Percentiles rank a stretch among this genome's conserved stretches.
phyloP scores from a whole-genome alignment of 2,797 vertebrate genomes.

The Chelidonichthys spinosus region DNA sequence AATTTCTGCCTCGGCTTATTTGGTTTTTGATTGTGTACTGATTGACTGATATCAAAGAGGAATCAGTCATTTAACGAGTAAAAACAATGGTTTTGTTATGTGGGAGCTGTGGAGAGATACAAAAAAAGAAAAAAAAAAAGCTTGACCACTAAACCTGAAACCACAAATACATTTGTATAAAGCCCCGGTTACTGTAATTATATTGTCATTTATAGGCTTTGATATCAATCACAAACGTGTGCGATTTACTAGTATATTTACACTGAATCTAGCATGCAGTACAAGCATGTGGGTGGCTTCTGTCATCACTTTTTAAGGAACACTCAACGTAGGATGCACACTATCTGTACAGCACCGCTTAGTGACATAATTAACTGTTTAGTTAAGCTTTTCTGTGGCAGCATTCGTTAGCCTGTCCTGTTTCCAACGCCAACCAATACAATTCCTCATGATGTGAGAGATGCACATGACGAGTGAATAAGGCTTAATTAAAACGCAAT shows the following conservation, averaged over 20 bases:
- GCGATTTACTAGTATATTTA: conserved; percentile 1
- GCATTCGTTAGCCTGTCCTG: conserved; percentile 31
- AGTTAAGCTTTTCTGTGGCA: conserved; percentile 28
- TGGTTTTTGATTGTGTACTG: conserved; percentile 55
- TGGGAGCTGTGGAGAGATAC: conserved; percentile 8
- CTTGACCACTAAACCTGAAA: conserved; percentile 6
- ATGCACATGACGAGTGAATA: not conserved
- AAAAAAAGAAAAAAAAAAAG: conserved; percentile 32
- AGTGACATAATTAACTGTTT: conserved; percentile 29
- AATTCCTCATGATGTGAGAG: not conserved
- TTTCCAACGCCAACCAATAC: conserved; percentile 32
- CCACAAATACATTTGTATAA: conserved; percentile 3
- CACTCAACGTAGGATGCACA: not conserved
- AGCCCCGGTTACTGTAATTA: conserved; percentile 4
- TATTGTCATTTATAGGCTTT: conserved; percentile 8
- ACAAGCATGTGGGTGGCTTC: conserved; percentile 28
- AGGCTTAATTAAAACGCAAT: conserved; percentile 5
- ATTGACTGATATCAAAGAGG: too few relatives aligned
- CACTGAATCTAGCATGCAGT: not conserved
- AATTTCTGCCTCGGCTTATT: conserved; percentile 68
- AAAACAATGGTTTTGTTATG: conserved; percentile 19
- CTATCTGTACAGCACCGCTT: not conserved
- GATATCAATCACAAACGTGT: not conserved
- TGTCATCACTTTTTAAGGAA: conserved; percentile 38
- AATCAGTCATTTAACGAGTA: conserved; percentile 56